These are phyloP conservation scores for Phragmatobia fuliginosa DNA, from an alignment of 2,888 invertebrate species.

Conservation along the genomic window DNA sequence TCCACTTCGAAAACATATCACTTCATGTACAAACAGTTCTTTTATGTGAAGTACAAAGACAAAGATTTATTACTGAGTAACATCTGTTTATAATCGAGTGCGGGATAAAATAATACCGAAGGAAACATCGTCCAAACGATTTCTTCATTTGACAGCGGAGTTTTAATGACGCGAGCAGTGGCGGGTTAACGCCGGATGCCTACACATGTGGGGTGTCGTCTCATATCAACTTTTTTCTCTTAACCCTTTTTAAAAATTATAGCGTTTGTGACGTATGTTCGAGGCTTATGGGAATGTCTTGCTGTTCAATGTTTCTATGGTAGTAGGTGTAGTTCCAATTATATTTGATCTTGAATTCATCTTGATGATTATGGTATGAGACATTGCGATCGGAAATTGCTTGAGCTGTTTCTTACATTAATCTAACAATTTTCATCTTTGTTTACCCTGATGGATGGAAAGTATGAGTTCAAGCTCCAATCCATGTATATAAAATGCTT, in stretches of 20 bases:
- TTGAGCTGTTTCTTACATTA: background rate
- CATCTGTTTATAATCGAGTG: slow-evolving; percentile 82
- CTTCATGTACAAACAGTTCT: slow-evolving; percentile 43
- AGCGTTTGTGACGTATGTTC: slow-evolving; percentile 70
- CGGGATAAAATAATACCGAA: slow-evolving; percentile 67
- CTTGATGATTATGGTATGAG: slow-evolving; percentile 23
- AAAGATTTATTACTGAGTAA: slow-evolving; percentile 77
- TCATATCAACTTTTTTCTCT: slow-evolving; percentile 75
- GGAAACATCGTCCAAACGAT: slow-evolving; percentile 71
- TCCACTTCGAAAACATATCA: slow-evolving; percentile 29
- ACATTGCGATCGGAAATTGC: slow-evolving; percentile 34
- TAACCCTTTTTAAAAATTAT: slow-evolving; percentile 82
- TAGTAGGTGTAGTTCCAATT: slow-evolving; percentile 11
- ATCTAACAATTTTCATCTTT: background rate
- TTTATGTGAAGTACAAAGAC: slow-evolving; percentile 57
- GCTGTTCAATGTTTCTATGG: slow-evolving; percentile 35
- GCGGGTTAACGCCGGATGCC: slow-evolving; percentile 49
- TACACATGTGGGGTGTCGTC: slow-evolving; percentile 68
- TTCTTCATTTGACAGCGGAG: slow-evolving; percentile 74
- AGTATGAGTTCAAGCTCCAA: too few relatives aligned
- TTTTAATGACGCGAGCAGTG: slow-evolving; percentile 66
- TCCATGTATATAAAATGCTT: too few relatives aligned
- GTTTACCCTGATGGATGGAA: too few relatives aligned
- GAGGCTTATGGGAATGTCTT: slow-evolving; percentile 73
- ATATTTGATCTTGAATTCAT: slow-evolving; percentile 25